phyloP scores from a whole-genome alignment of 2,797 vertebrate genomes.

The Sciurus vulgaris region DNA sequence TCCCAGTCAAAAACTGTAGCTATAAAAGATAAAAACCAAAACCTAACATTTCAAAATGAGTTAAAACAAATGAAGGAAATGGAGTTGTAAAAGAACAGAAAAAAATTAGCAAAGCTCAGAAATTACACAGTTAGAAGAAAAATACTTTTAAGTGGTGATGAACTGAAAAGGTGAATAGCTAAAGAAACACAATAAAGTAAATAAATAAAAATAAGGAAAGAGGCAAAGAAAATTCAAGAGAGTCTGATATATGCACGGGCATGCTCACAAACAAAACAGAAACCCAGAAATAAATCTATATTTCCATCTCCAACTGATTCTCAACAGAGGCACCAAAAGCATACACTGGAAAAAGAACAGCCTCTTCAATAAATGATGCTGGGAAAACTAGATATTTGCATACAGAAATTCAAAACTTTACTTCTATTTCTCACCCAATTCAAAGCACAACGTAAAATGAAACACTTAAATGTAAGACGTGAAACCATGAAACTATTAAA shows the following conservation, averaged over 20 bases:
- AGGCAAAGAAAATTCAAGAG: neutral
- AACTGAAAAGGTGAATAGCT: neutral
- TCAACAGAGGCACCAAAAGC: neutral
- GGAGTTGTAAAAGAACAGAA: neutral
- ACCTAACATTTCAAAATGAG: neutral
- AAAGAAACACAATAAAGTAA: neutral
- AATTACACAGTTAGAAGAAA: neutral
- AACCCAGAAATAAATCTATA: neutral
- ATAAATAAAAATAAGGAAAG: neutral
- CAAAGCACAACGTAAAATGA: neutral
- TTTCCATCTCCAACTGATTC: neutral
- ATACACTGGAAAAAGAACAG: neutral
- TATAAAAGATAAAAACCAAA: conserved; percentile 33
- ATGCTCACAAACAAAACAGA: neutral
- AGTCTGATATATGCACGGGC: neutral
- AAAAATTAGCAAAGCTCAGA: neutral
- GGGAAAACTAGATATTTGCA: neutral
- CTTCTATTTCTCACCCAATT: neutral
- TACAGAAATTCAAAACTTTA: no score
- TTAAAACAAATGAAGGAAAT: neutral
- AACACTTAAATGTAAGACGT: neutral
- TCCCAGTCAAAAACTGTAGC: neutral
- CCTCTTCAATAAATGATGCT: neutral
- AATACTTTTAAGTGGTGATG: neutral
- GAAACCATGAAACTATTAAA: neutral